Percentiles rank a stretch among this genome's conserved stretches.
Evolutionary conservation across 1,140 invertebrate genomes (phyloP).

Genomic region (Pogonus chalceus): DNA sequence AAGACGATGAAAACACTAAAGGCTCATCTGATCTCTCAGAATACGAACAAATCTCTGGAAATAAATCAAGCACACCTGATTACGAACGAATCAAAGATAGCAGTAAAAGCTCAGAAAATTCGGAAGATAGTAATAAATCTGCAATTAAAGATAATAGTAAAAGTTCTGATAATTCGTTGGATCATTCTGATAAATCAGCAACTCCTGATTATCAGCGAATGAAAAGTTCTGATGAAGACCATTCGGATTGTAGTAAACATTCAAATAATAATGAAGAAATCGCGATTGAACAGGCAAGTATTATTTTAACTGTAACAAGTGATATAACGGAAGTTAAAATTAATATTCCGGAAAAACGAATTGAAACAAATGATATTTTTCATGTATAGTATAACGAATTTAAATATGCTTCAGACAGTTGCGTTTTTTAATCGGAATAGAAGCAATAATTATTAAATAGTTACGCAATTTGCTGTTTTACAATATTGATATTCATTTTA

Average conservation of each 20-base stretch:
- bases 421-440: too few species aligned
- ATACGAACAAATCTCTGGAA: background rate
- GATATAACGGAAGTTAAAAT: background rate
- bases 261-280: background rate
- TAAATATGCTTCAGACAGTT: too few species aligned
- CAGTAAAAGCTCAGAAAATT: conserved; percentile 2
- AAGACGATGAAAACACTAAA: conserved; percentile 17
- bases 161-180: too few species aligned
- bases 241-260: background rate
- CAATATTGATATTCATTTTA: too few species aligned
- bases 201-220: too few species aligned
- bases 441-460: too few species aligned
- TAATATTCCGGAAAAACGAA: background rate
- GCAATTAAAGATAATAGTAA: too few species aligned
- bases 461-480: too few species aligned
- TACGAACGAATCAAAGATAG: conserved; percentile 18
- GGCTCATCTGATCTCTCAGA: background rate
- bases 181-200: too few species aligned
- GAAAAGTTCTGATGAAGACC: too few species aligned
- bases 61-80: conserved; percentile 23
- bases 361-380: background rate
- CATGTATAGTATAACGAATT: background rate
- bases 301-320: background rate
- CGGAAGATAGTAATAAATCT: too few species aligned
- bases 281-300: background rate